These are phyloP conservation scores for Meloe dianella DNA, from an alignment of 2,888 invertebrate genomes.

Conservation along the genomic window DNA sequence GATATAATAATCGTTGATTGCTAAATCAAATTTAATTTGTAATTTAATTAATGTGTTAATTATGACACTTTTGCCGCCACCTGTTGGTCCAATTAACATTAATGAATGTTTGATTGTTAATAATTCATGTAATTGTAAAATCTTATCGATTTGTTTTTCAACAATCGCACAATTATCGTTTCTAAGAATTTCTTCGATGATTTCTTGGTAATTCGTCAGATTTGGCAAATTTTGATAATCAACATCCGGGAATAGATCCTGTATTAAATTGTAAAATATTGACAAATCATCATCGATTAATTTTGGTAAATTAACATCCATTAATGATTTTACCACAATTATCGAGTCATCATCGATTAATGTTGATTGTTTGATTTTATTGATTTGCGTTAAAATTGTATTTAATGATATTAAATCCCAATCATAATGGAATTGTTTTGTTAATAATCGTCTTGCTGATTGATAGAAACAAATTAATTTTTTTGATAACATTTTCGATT, in stretches of 20 bases:
- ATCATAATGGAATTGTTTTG: constrained; percentile 93
- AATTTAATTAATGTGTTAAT: constrained; percentile 79
- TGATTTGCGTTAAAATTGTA: constrained; percentile 65
- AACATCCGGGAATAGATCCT: constrained; percentile 88
- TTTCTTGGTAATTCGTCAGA: constrained; percentile 82
- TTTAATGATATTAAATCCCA: constrained; percentile 93
- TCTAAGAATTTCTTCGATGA: constrained; percentile 67
- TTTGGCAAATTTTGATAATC: constrained; percentile 85
- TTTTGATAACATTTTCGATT: constrained; percentile 89
- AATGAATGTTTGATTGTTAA: constrained; percentile 94
- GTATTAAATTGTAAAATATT: constrained; percentile 84
- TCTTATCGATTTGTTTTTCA: constrained; percentile 69
- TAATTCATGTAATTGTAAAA: constrained; percentile 90
- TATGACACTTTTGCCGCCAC: constrained; percentile 90
- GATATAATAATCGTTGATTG: constrained; percentile 79
- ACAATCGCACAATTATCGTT: constrained; percentile 72
- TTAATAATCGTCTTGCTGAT: constrained; percentile 84
- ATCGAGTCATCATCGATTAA: constrained; percentile 83
- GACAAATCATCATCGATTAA: constrained; percentile 92
- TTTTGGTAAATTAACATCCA: constrained; percentile 94
- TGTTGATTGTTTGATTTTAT: constrained; percentile 69
- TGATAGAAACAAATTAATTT: constrained; percentile 93
- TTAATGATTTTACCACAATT: constrained; percentile 87
- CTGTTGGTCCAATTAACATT: constrained; percentile 92
- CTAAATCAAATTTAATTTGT: constrained; percentile 75